phyloP scores from a whole-genome alignment of 2,888 invertebrate genomes.

The Ganaspis brasiliensis region DNA sequence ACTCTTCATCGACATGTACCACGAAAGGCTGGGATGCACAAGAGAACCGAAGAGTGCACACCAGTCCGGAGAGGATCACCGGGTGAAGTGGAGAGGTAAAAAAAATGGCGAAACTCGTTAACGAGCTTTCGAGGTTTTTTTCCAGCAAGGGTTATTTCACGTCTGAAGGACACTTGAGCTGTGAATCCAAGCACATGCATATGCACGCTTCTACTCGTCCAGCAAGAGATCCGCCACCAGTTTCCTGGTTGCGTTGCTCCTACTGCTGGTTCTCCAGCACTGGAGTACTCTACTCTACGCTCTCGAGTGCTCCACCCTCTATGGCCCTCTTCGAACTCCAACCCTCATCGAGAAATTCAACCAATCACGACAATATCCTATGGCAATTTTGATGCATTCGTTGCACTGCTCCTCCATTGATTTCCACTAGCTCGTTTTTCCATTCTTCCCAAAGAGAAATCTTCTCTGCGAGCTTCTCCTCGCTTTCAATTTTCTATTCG shows the following conservation, averaged over 20 bases:
- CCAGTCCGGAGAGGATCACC: conserved; percentile 62
- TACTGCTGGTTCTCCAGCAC: conserved; percentile 63
- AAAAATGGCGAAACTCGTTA: conserved; percentile 75
- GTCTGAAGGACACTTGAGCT: conserved; percentile 69
- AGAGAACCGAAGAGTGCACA: conserved; percentile 43
- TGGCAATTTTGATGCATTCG: conserved; percentile 57
- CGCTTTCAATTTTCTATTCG: neutral
- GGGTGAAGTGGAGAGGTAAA: conserved; percentile 51
- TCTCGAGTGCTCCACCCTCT: conserved; percentile 74
- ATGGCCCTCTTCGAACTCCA: conserved; percentile 58
- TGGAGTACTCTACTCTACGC: conserved; percentile 72
- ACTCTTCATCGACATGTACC: conserved; percentile 32
- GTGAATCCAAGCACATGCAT: conserved; percentile 67
- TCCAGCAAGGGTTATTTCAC: conserved; percentile 65
- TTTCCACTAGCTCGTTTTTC: conserved; percentile 34
- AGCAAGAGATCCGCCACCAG: conserved; percentile 57
- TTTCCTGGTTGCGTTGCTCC: conserved; percentile 57
- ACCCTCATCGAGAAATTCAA: conserved; percentile 52
- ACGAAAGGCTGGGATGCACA: conserved; percentile 18
- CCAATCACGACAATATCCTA: conserved; percentile 55
- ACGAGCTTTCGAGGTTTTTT: conserved; percentile 75
- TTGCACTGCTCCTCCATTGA: conserved; percentile 34
- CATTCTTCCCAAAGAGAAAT: conserved; percentile 32
- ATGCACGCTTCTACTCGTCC: conserved; percentile 63
- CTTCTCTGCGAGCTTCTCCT: conserved; percentile 53